Evolutionary conservation across 1,140 invertebrate genomes (phyloP).

Genomic region (Atta colombica): DNA sequence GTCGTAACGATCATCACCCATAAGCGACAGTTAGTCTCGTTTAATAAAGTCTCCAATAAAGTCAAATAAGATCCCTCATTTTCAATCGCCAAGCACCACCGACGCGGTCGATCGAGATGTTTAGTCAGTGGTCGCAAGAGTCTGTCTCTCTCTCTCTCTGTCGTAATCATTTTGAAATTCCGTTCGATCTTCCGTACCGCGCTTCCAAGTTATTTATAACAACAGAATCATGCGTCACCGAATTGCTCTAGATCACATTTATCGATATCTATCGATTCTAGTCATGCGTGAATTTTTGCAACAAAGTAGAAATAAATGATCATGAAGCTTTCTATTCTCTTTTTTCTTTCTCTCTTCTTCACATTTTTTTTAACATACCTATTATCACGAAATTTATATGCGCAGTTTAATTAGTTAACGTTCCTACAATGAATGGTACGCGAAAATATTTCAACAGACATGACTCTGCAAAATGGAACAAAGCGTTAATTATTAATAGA

Average conservation of each 20-base stretch:
- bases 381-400: slow-evolving; percentile 37
- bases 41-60: slow-evolving; percentile 48
- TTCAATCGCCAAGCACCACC: slow-evolving; percentile 29
- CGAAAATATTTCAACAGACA: slow-evolving; percentile 37
- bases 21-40: not conserved
- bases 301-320: not conserved
- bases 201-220: slow-evolving; percentile 57
- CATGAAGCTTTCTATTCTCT: not conserved
- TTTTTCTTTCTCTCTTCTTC: not conserved
- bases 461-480: slow-evolving; percentile 41
- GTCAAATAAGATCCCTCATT: slow-evolving; percentile 36
- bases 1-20: slow-evolving; percentile 19
- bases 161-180: slow-evolving; percentile 14
- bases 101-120: slow-evolving; percentile 32
- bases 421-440: not conserved
- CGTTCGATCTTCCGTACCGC: not conserved
- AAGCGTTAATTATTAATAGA: slow-evolving; percentile 66
- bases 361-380: not conserved
- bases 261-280: slow-evolving; percentile 9
- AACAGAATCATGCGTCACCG: slow-evolving; percentile 22
- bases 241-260: slow-evolving; percentile 19
- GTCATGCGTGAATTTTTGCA: slow-evolving; percentile 2
- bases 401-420: slow-evolving; percentile 27
- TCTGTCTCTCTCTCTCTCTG: not conserved
- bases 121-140: slow-evolving; percentile 34